Conservation (phyloP, 2,888 invertebrate species). For the Atethmia centrago region DNA sequence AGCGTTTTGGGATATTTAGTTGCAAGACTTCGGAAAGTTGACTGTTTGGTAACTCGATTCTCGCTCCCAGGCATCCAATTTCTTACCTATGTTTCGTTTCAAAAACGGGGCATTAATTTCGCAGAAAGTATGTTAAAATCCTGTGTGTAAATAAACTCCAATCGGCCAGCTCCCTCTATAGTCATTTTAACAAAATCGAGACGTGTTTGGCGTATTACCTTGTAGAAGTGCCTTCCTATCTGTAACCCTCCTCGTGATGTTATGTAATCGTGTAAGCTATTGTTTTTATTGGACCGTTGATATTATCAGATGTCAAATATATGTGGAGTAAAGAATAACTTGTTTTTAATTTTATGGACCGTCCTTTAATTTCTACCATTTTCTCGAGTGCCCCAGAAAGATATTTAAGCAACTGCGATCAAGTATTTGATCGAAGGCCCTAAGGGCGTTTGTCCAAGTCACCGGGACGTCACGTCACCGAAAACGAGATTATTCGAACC, state of each 20-base stretch:
- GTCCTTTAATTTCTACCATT: neutral
- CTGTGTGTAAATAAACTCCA: constrained; percentile 1
- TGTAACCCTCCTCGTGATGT: constrained; percentile 66
- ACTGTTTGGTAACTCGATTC: neutral
- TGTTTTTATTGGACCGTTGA: constrained; percentile 71
- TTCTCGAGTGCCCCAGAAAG: neutral
- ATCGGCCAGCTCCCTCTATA: neutral
- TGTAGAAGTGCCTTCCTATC: constrained; percentile 81
- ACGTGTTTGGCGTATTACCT: constrained; percentile 52
- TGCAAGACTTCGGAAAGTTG: neutral
- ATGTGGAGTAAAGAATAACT: constrained; percentile 67
- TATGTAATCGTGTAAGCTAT: constrained; percentile 66
- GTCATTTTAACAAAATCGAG: constrained; percentile 6
- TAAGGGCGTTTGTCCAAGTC: neutral
- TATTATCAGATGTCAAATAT: constrained; percentile 70
- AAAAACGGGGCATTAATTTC: neutral
- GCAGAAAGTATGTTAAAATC: neutral
- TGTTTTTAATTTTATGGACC: constrained; percentile 28
- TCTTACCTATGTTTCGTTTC: neutral
- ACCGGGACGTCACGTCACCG: too few relatives aligned
- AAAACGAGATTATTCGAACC: neutral
- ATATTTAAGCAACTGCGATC: neutral
- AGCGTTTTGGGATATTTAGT: neutral
- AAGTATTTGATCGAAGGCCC: neutral
- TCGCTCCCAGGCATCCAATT: neutral